Percentiles rank a stretch among this genome's conserved stretches.
These are phyloP conservation scores for Uropsilus gracilis DNA, from an alignment of 2,113 vertebrate genomes.

Conservation along the genomic window DNA sequence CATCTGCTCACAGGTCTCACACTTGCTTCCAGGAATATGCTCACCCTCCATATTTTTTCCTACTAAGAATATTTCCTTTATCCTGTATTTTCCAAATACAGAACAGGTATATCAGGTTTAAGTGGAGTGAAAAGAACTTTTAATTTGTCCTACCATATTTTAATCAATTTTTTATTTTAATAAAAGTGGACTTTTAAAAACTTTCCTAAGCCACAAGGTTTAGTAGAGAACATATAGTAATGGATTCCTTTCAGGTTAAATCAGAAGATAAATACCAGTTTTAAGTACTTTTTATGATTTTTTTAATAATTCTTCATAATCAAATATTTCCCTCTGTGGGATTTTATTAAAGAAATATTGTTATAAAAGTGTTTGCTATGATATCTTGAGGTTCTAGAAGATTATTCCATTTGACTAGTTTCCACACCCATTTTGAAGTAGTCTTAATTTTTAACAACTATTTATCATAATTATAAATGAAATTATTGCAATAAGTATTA, in stretches of 20 bases:
- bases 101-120: conserved; percentile 63
- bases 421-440: conserved; percentile 29
- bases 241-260: conserved; percentile 61
- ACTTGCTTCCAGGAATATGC: conserved; percentile 32
- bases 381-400: neutral
- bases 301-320: neutral
- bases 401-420: neutral
- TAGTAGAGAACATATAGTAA: conserved; percentile 38
- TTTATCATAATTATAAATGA: conserved; percentile 30
- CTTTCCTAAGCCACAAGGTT: conserved; percentile 59
- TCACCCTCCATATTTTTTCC: conserved; percentile 46
- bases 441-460: conserved; percentile 22
- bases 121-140: conserved; percentile 66
- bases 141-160: too few relatives aligned
- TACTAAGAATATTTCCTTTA: neutral
- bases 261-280: conserved; percentile 16
- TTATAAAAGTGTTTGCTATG: conserved; percentile 45
- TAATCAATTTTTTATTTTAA: too few relatives aligned
- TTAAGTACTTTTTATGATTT: too few relatives aligned
- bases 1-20: conserved; percentile 30
- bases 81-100: conserved; percentile 67
- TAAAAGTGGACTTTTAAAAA: conserved; percentile 48
- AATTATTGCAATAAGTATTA: neutral
- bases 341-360: neutral
- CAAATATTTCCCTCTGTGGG: neutral